Evolutionary conservation across 2,888 invertebrate species (phyloP), one percentile per base, ranked within the genome.

Genomic region (Macrophya alboannulata): DNA sequence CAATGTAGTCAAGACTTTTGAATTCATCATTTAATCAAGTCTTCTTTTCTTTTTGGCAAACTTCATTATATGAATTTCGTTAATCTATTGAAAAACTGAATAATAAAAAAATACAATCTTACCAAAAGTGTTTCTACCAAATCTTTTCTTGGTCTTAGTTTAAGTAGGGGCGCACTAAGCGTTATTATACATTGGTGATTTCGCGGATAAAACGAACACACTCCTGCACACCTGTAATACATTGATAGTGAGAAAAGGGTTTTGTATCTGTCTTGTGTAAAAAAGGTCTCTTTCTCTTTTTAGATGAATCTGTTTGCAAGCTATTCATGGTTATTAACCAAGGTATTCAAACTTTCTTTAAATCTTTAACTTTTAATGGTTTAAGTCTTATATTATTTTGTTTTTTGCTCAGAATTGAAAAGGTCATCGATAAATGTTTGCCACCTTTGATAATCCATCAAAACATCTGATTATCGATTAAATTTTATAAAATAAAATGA

Each of bases 61-160:
- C 3, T 51, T 40, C 37, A 82, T 74, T 37, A 72, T 48, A 43
- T 71, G 43, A 65, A 4, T 21, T 65, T 3, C 1, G 25, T 48
- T n/a, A 55, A n/a, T 48, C 10, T 25, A 12, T 10, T 31, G 10
- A 12, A 25, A 25, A 25, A 25, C 10, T 25, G 25, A 62, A 55
- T 17, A n/a, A 17, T 1, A n/a, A n/a, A 55, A 4, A 17, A 55
- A 55, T 15, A 0, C n/a, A 55, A 62, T 87, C 92, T 92, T 93
- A 97, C 97, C 94, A 99, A 94, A n/a, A 99, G 94, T 0, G 99
- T 99, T 94, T 99, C 98, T 0, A 99, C 96, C 0, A 99, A 94
- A 94, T 99, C 99, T 92, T 98, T 99, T 59, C 99, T 95, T 0
- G 99, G 98, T 45, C 99, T 94, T 5, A 99, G 94, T 92, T 98